Evolutionary conservation across 2,888 invertebrate genomes (phyloP).

Genomic region (Rhingia rostrata): DNA sequence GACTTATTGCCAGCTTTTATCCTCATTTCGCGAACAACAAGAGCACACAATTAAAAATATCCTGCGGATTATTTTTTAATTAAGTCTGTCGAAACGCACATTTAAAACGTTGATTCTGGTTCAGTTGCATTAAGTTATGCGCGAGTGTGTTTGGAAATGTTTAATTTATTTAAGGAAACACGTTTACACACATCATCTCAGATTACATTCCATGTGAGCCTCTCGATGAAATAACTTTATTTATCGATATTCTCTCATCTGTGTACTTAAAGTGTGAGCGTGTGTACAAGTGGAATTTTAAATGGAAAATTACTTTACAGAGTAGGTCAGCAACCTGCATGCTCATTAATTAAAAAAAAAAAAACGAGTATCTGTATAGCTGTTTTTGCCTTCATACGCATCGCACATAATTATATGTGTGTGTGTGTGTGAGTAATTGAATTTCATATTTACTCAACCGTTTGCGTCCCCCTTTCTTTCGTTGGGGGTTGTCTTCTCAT

Average conservation of each 20-base stretch:
- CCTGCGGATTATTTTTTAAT: too few species aligned
- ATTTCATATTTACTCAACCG: conserved; percentile 58
- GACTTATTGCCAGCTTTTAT: too few species aligned
- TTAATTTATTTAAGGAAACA: conserved; percentile 40
- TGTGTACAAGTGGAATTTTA: conserved; percentile 48
- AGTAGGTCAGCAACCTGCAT: conserved; percentile 67
- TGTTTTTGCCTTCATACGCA: too few species aligned
- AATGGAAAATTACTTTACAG: conserved; percentile 51
- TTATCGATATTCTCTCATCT: conserved; percentile 49
- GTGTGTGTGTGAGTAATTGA: conserved; percentile 25
- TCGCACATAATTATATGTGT: too few species aligned
- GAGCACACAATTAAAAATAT: too few species aligned
- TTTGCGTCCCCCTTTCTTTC: conserved; percentile 42
- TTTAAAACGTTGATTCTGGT: conserved; percentile 2
- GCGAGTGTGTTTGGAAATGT: too few species aligned
- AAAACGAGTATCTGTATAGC: background rate
- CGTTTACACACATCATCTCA: conserved; percentile 6
- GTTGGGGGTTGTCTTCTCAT: conserved; percentile 2
- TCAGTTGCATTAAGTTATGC: background rate
- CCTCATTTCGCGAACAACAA: too few species aligned
- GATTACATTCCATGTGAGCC: background rate
- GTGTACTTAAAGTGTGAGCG: background rate
- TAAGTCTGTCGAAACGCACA: background rate
- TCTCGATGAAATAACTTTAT: conserved; percentile 16
- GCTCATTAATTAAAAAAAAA: conserved; percentile 59